phyloP scores from a whole-genome alignment of 1,140 invertebrate genomes.

The Dinoponera quadriceps region DNA sequence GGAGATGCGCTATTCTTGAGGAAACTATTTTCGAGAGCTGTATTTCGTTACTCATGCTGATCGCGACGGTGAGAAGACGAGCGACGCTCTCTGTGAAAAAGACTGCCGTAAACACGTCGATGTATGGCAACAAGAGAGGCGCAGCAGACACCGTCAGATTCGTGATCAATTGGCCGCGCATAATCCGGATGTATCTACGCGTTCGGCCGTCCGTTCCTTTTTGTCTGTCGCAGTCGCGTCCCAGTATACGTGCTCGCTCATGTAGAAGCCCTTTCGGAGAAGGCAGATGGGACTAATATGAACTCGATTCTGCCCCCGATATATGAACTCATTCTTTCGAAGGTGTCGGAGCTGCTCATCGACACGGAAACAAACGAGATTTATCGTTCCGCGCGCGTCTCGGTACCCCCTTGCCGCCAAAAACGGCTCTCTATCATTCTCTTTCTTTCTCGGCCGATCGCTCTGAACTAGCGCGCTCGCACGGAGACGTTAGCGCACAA shows the following conservation, averaged over 20 bases:
- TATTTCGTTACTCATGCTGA: slow-evolving; percentile 11
- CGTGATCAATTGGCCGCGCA: slow-evolving; percentile 84
- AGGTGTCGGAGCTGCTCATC: slow-evolving; percentile 75
- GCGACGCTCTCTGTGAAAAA: slow-evolving; percentile 52
- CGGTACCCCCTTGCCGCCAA: slow-evolving; percentile 45
- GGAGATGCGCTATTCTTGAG: no score
- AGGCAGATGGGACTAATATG: slow-evolving; percentile 85
- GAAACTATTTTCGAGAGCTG: background rate
- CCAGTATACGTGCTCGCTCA: slow-evolving; percentile 75
- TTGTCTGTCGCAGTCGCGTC: slow-evolving; percentile 74
- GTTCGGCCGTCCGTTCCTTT: slow-evolving; percentile 72
- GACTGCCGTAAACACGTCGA: slow-evolving; percentile 62
- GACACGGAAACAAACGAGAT: slow-evolving; percentile 81
- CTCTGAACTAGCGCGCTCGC: background rate
- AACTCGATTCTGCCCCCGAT: slow-evolving; percentile 81
- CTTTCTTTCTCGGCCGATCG: background rate
- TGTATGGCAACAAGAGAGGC: slow-evolving; percentile 82
- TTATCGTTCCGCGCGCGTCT: slow-evolving; percentile 74
- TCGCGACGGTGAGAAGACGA: background rate
- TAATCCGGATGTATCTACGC: slow-evolving; percentile 82
- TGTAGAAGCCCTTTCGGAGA: slow-evolving; percentile 79
- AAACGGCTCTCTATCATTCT: slow-evolving; percentile 36
- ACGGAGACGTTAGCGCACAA: background rate
- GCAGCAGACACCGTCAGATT: slow-evolving; percentile 78
- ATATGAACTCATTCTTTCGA: slow-evolving; percentile 82